phyloP scores from a whole-genome alignment of 2,888 invertebrate species.

The Patella depressa region DNA sequence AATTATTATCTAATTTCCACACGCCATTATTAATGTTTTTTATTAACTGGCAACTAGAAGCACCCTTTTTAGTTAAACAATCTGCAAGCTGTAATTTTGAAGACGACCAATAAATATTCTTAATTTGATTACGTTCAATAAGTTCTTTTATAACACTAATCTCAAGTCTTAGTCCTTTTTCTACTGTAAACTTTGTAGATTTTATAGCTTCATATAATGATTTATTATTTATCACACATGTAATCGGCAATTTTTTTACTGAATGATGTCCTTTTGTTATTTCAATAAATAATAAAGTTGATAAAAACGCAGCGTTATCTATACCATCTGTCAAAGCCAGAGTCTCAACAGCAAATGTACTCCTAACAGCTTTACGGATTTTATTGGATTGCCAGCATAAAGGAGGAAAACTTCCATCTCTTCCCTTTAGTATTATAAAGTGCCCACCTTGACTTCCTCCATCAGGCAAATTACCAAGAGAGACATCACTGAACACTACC shows the following conservation, averaged over 20 bases:
- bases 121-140: no score
- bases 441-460: conserved; percentile 7
- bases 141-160: no score
- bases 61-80: neutral
- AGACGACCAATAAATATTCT: no score
- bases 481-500: conserved; percentile 14
- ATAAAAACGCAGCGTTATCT: no score
- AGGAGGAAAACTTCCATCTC: conserved; percentile 10
- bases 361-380: conserved; percentile 8
- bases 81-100: no score
- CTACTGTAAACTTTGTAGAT: no score
- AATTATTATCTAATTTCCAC: neutral
- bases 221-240: no score
- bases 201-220: no score
- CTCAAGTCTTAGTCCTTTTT: no score
- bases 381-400: conserved; percentile 7
- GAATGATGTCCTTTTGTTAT: neutral
- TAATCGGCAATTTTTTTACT: no score
- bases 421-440: conserved; percentile 1
- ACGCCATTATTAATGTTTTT: neutral
- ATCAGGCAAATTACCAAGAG: conserved; percentile 2
- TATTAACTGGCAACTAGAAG: neutral
- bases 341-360: conserved; percentile 14
- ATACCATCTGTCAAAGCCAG: no score
- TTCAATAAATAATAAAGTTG: no score